These are phyloP conservation scores for Elysia crispata DNA, from an alignment of 2,888 invertebrate genomes.

Conservation along the genomic window DNA sequence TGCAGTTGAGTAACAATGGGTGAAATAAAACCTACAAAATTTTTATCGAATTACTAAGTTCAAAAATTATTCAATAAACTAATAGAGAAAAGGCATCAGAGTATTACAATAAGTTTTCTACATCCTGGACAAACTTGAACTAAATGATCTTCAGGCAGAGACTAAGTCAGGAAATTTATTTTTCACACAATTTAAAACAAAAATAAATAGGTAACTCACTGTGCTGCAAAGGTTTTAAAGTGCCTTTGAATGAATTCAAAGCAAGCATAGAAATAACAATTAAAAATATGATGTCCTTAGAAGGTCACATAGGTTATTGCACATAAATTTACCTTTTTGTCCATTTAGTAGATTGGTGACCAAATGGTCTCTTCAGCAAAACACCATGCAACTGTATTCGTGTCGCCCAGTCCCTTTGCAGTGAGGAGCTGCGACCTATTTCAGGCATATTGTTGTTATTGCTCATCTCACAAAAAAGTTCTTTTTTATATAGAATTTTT, in stretches of 20 bases:
- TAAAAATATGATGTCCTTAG: background rate
- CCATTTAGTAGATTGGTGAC: slow-evolving; percentile 68
- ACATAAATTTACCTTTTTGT: slow-evolving; percentile 62
- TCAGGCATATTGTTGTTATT: slow-evolving; percentile 65
- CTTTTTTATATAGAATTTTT: no score
- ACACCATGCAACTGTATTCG: slow-evolving; percentile 63
- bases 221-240: background rate
- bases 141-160: background rate
- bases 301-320: background rate
- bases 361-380: slow-evolving; percentile 61
- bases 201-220: background rate
- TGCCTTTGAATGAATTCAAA: background rate
- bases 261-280: background rate
- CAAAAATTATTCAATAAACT: no score
- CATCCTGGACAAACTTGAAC: background rate
- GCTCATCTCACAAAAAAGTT: no score
- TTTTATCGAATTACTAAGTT: no score
- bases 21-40: no score
- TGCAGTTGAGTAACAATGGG: background rate
- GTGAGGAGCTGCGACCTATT: slow-evolving; percentile 49
- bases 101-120: no score
- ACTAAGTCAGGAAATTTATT: background rate
- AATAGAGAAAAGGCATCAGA: no score
- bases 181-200: background rate
- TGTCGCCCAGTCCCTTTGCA: slow-evolving; percentile 61